A percentile compares a stretch with the other conserved stretches of the same genome.
Conservation (phyloP, 2,888 invertebrate species). For the Eutolmus rufibarbis region DNA sequence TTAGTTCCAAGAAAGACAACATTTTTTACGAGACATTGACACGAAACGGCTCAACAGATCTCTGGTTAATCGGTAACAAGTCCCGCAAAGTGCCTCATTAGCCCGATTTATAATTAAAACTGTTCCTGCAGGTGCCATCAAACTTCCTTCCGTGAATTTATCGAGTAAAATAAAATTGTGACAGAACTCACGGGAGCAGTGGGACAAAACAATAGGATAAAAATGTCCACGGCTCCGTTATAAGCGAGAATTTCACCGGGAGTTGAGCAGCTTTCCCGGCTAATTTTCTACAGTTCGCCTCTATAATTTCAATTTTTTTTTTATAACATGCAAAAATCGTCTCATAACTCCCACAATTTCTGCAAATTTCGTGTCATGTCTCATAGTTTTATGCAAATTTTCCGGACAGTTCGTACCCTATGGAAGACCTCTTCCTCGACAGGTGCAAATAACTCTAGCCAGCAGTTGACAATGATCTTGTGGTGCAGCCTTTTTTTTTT, state of each 20-base stretch:
- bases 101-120: constrained; percentile 16
- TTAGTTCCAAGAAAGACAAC: neutral
- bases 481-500: neutral
- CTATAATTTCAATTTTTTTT: constrained; percentile 1
- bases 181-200: neutral
- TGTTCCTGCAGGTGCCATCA: neutral
- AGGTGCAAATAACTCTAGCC: neutral
- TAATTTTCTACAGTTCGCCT: constrained; percentile 6
- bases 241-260: constrained; percentile 8
- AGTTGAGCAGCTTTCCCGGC: neutral
- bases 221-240: constrained; percentile 33
- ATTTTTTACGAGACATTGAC: neutral
- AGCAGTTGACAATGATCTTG: constrained; percentile 3
- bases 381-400: constrained; percentile 20
- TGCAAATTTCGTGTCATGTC: constrained; percentile 9
- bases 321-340: neutral
- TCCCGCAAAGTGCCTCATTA: neutral
- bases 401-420: neutral
- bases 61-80: neutral
- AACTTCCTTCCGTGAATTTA: neutral
- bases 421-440: neutral
- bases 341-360: neutral
- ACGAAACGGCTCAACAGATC: neutral
- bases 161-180: neutral
- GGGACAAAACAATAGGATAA: constrained; percentile 12